These are phyloP conservation scores for Phyllostomus hastatus DNA, from an alignment of 2,113 vertebrate species.

Conservation along the genomic window DNA sequence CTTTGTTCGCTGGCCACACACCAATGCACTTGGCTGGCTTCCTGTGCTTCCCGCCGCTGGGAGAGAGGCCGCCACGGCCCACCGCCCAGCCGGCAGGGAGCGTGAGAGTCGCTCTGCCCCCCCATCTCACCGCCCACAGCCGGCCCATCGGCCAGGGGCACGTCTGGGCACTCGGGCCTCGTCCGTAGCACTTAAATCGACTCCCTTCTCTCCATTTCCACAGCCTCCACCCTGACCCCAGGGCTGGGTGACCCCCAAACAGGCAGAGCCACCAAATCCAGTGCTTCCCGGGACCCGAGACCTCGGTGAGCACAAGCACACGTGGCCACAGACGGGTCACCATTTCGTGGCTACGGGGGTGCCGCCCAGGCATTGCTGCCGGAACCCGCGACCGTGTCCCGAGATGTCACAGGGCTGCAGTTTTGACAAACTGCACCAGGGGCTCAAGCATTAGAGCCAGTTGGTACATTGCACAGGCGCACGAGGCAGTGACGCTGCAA, in stretches of 20 bases:
- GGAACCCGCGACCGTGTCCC: fast-evolving
- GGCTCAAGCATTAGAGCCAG: neutral
- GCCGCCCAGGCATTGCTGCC: neutral
- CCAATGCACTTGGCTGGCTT: fast-evolving
- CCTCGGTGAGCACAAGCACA: neutral
- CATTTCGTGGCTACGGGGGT: fast-evolving
- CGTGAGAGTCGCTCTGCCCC: fast-evolving
- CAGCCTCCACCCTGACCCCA: neutral
- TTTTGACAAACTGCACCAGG: fast-evolving
- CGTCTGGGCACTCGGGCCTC: neutral
- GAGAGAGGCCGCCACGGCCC: neutral
- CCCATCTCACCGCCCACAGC: fast-evolving
- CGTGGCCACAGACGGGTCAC: fast-evolving
- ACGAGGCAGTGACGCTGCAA: fast-evolving
- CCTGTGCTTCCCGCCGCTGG: neutral
- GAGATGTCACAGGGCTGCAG: fast-evolving
- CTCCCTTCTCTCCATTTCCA: neutral
- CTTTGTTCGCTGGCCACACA: neutral
- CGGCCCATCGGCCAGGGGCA: fast-evolving
- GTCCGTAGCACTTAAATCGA: neutral
- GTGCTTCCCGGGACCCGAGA: neutral
- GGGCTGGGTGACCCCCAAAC: neutral
- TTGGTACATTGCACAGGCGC: fast-evolving
- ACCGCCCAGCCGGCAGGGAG: neutral
- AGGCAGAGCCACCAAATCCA: neutral